Percentiles rank a stretch among this genome's conserved stretches.
Conservation (phyloP, 30 jellyfish, hydroid and myxozoan genomes). For the Sanderia malayensis region DNA sequence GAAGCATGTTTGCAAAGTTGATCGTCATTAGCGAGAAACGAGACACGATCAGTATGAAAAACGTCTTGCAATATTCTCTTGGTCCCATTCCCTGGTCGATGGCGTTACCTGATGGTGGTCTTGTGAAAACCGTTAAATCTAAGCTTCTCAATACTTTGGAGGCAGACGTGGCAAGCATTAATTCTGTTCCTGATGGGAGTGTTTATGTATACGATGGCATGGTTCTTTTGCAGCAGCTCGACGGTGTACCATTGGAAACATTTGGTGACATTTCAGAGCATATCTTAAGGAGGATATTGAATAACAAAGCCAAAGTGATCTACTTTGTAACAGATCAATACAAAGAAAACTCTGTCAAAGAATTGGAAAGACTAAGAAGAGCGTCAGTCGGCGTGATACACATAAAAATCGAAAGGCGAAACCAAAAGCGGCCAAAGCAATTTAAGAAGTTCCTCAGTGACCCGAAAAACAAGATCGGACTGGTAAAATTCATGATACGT, state of each 20-base stretch:
- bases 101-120: constrained; percentile 51
- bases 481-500: constrained; percentile 14
- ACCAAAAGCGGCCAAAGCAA: constrained; percentile 48
- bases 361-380: neutral
- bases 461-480: constrained; percentile 19
- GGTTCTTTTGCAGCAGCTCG: constrained; percentile 48
- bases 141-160: constrained; percentile 22
- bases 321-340: constrained; percentile 34
- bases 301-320: neutral
- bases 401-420: constrained; percentile 17
- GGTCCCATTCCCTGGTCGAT: constrained; percentile 58
- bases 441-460: constrained; percentile 23
- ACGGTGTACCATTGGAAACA: constrained; percentile 5
- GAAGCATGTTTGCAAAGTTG: constrained; percentile 40
- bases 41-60: constrained; percentile 16
- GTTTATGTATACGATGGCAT: constrained; percentile 36
- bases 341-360: constrained; percentile 11
- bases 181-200: constrained; percentile 6
- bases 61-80: constrained; percentile 12
- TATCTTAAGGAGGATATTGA: constrained; percentile 21
- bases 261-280: constrained; percentile 45
- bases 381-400: constrained; percentile 11
- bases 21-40: constrained; percentile 36
- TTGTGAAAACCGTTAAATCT: constrained; percentile 33
- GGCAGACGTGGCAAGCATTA: neutral